These are phyloP conservation scores for Etia nguti DNA, from an alignment of 2,113 vertebrate genomes.

Conservation along the genomic window DNA sequence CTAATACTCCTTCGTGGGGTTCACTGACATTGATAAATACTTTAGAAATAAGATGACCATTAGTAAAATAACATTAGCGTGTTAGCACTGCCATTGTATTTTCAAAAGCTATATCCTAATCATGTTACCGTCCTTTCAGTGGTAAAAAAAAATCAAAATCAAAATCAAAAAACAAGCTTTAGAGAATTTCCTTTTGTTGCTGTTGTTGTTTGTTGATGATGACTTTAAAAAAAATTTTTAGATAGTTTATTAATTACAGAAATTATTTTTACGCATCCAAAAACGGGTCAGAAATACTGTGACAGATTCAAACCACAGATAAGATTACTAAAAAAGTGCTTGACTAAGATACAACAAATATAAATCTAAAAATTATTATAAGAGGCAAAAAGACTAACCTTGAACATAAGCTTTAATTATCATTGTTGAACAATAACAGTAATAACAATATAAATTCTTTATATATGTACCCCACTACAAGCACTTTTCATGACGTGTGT, in stretches of 20 bases:
- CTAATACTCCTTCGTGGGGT: too few species aligned
- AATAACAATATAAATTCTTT: neutral
- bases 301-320: neutral
- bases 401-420: neutral
- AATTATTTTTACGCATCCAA: neutral
- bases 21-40: too few species aligned
- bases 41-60: too few species aligned
- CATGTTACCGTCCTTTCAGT: too few species aligned
- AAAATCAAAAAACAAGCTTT: fast-evolving
- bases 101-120: too few species aligned
- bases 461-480: neutral
- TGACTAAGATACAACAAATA: neutral
- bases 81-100: too few species aligned
- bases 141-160: too few species aligned
- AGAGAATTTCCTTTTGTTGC: neutral
- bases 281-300: neutral
- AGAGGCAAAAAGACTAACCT: neutral
- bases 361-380: neutral
- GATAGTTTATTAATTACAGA: fast-evolving
- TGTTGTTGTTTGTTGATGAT: neutral
- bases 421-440: neutral
- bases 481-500: neutral
- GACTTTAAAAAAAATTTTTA: neutral
- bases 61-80: too few species aligned
- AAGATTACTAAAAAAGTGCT: neutral